Evolutionary conservation across 1,140 invertebrate species (phyloP).

Genomic region (Sinella curviseta): DNA sequence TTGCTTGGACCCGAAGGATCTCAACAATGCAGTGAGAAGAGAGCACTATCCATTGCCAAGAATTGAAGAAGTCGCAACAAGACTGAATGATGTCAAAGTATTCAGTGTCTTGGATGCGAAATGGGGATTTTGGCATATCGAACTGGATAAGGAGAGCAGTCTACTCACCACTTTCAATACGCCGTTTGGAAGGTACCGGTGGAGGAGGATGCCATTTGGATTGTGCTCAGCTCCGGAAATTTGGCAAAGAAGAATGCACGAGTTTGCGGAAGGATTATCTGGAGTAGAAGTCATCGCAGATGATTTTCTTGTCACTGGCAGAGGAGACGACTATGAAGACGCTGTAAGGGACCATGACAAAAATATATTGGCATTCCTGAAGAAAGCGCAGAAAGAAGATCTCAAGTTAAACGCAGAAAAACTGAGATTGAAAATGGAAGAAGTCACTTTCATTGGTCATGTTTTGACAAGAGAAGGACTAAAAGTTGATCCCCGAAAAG

Average conservation of each 20-base stretch:
- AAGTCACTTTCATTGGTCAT: slow-evolving; percentile 23
- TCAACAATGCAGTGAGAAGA: slow-evolving; percentile 57
- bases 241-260: slow-evolving; percentile 51
- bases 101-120: slow-evolving; percentile 58
- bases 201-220: slow-evolving; percentile 52
- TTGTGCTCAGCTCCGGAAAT: slow-evolving; percentile 51
- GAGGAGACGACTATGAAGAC: background rate
- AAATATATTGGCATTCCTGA: slow-evolving; percentile 52
- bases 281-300: slow-evolving; percentile 53
- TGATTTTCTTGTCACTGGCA: slow-evolving; percentile 53
- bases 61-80: slow-evolving; percentile 54
- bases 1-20: slow-evolving; percentile 57
- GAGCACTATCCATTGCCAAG: slow-evolving; percentile 55
- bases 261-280: slow-evolving; percentile 50
- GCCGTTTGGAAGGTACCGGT: slow-evolving; percentile 53
- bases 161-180: slow-evolving; percentile 50
- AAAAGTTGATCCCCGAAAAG: slow-evolving; percentile 52
- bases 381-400: slow-evolving; percentile 51
- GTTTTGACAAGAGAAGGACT: slow-evolving; percentile 43
- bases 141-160: slow-evolving; percentile 45
- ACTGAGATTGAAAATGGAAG: background rate
- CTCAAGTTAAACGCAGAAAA: slow-evolving; percentile 53
- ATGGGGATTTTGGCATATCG: slow-evolving; percentile 49
- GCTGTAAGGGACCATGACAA: slow-evolving; percentile 49
- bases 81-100: slow-evolving; percentile 53